phyloP scores from a whole-genome alignment of 2,113 vertebrate species.

The Isichthys henryi region DNA sequence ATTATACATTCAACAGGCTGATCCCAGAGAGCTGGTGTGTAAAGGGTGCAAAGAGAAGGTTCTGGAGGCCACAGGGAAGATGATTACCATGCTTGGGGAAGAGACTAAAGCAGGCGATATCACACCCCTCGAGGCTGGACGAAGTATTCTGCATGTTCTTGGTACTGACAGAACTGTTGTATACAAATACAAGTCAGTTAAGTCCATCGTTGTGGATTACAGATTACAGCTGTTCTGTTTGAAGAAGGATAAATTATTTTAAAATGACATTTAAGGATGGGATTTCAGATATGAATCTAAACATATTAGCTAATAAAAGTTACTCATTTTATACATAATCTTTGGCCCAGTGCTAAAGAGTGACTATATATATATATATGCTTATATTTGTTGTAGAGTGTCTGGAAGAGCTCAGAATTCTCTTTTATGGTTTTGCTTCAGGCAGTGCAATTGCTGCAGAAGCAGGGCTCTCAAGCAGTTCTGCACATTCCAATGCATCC shows the following conservation, averaged over 20 bases:
- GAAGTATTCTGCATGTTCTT: constrained; percentile 57
- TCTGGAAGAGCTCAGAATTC: background rate
- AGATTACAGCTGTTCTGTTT: background rate
- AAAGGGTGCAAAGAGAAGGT: constrained; percentile 41
- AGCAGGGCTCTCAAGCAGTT: constrained; percentile 21
- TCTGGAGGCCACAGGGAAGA: constrained; percentile 50
- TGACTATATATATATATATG: background rate
- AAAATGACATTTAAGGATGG: background rate
- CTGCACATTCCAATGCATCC: background rate
- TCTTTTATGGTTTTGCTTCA: constrained; percentile 27
- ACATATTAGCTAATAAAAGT: background rate
- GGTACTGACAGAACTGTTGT: constrained; percentile 40
- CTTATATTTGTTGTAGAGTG: background rate
- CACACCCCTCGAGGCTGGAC: constrained; percentile 43
- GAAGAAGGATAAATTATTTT: background rate
- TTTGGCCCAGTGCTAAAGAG: background rate
- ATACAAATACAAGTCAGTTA: background rate
- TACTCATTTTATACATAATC: background rate
- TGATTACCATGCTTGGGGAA: constrained; percentile 56
- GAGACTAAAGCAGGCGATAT: constrained; percentile 36
- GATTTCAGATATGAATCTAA: background rate
- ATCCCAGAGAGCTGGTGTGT: constrained; percentile 45
- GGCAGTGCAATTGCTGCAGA: constrained; percentile 50
- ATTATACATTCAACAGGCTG: constrained; percentile 40
- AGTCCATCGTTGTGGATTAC: background rate